These are phyloP conservation scores for Lissocephala sabroskyi DNA, from an alignment of 2,888 invertebrate genomes.

Conservation along the genomic window DNA sequence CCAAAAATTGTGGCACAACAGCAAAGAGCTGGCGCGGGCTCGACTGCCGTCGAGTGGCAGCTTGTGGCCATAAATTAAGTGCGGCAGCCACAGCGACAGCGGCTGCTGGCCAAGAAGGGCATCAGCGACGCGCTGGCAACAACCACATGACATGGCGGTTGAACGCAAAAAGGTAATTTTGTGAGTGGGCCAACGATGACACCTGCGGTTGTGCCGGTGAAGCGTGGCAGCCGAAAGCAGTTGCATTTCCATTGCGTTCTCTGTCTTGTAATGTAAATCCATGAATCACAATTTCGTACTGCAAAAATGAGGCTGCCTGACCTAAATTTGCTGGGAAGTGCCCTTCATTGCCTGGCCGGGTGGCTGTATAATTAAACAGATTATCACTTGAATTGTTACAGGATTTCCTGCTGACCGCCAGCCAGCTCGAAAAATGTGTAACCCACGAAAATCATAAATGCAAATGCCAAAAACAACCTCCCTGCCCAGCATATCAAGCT, in stretches of 20 bases:
- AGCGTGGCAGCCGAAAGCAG: constrained; percentile 31
- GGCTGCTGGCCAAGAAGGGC: constrained; percentile 4
- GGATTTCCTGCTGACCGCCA: too few relatives aligned
- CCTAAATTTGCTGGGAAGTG: too few relatives aligned
- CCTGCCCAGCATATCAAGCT: too few relatives aligned
- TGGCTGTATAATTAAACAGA: too few relatives aligned
- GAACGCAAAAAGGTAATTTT: constrained; percentile 58
- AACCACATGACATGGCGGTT: constrained; percentile 56
- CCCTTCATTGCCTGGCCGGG: too few relatives aligned
- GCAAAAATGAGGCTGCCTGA: too few relatives aligned
- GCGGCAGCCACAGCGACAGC: constrained; percentile 34
- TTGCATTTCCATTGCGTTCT: constrained; percentile 30
- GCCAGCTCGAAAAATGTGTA: too few relatives aligned
- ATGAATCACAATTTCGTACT: too few relatives aligned
- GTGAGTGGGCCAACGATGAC: constrained; percentile 40
- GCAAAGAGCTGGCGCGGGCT: background rate
- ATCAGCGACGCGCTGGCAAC: constrained; percentile 12
- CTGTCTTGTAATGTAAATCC: too few relatives aligned
- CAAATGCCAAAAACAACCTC: too few relatives aligned
- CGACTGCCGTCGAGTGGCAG: constrained; percentile 10
- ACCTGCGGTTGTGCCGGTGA: constrained; percentile 22
- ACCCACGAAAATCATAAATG: too few relatives aligned
- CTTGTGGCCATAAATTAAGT: constrained; percentile 55
- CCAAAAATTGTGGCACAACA: constrained; percentile 58
- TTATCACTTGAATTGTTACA: too few relatives aligned